Conservation (phyloP, 2,797 vertebrate species). For the Danionella dracula region DNA sequence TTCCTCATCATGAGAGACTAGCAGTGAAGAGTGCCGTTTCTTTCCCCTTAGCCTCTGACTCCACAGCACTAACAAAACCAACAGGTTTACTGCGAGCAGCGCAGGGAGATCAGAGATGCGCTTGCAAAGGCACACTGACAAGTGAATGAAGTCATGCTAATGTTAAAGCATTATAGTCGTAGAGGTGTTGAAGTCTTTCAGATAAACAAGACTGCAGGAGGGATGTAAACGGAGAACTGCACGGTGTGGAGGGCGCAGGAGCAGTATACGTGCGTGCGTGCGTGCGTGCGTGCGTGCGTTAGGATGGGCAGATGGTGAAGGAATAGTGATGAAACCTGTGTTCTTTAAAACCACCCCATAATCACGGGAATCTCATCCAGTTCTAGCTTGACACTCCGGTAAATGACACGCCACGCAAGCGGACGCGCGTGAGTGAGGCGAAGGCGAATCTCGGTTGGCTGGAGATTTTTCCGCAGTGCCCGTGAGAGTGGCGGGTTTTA, state of each 20-base stretch:
- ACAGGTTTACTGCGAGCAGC: constrained; percentile 11
- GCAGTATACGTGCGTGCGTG: constrained; percentile 1
- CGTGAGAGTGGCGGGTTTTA: constrained; percentile 34
- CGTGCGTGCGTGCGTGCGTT: background rate
- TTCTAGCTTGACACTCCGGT: background rate
- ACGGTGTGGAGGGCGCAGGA: constrained; percentile 17
- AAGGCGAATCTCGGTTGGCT: constrained; percentile 10
- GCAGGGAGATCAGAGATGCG: background rate
- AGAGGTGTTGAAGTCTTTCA: background rate
- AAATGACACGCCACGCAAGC: background rate
- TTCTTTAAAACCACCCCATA: background rate
- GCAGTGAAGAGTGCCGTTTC: too few species aligned
- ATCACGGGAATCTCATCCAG: background rate
- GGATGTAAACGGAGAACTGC: background rate
- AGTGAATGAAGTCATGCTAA: background rate
- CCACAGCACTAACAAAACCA: too few species aligned
- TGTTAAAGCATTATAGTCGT: background rate
- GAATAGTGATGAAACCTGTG: constrained; percentile 8
- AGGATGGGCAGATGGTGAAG: constrained; percentile 35
- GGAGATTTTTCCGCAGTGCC: constrained; percentile 62
- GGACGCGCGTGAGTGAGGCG: background rate
- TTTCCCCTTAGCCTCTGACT: too few species aligned
- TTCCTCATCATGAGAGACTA: too few species aligned
- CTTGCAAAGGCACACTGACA: too few species aligned
- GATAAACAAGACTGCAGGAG: background rate